These are phyloP conservation scores for Epinephelus cyanopodus DNA, from an alignment of 2,113 vertebrate species.

Conservation along the genomic window DNA sequence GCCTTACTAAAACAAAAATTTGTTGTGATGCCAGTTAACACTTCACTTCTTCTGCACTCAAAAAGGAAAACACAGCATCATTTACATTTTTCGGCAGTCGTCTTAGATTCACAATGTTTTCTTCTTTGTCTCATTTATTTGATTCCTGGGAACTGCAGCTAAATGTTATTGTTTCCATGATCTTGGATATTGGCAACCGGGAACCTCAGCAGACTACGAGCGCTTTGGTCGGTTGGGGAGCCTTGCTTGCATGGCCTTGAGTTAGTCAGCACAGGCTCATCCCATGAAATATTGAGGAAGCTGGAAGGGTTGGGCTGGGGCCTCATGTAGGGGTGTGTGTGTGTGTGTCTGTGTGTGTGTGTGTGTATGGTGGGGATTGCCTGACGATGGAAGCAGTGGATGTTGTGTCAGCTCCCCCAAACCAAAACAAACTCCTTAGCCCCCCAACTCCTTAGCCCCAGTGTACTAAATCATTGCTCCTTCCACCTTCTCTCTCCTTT, in stretches of 20 bases:
- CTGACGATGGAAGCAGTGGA: conserved; percentile 69
- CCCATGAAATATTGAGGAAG: conserved; percentile 83
- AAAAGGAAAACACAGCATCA: neutral
- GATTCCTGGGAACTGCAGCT: conserved; percentile 57
- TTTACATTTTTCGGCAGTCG: conserved; percentile 44
- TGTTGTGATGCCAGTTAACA: neutral
- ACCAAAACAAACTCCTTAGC: conserved; percentile 79
- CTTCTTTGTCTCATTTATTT: conserved; percentile 52
- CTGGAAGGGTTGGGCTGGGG: conserved; percentile 71
- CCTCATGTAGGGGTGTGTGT: conserved; percentile 49
- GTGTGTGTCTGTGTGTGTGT: conserved; percentile 38
- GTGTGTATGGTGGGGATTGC: conserved; percentile 53
- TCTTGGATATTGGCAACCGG: conserved; percentile 61
- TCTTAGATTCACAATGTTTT: conserved; percentile 18
- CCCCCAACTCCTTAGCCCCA: conserved; percentile 69
- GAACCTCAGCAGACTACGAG: conserved; percentile 66
- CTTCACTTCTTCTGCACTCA: neutral
- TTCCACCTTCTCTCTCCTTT: conserved; percentile 63
- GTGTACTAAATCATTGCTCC: conserved; percentile 70
- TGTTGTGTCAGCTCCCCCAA: conserved; percentile 77
- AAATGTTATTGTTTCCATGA: conserved; percentile 72
- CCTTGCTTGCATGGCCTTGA: conserved; percentile 77
- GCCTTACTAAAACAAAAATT: neutral
- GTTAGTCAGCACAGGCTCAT: conserved; percentile 77
- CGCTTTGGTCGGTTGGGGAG: conserved; percentile 65